phyloP scores from a whole-genome alignment of 2,113 vertebrate species.

The Sylvilagus bachmani region DNA sequence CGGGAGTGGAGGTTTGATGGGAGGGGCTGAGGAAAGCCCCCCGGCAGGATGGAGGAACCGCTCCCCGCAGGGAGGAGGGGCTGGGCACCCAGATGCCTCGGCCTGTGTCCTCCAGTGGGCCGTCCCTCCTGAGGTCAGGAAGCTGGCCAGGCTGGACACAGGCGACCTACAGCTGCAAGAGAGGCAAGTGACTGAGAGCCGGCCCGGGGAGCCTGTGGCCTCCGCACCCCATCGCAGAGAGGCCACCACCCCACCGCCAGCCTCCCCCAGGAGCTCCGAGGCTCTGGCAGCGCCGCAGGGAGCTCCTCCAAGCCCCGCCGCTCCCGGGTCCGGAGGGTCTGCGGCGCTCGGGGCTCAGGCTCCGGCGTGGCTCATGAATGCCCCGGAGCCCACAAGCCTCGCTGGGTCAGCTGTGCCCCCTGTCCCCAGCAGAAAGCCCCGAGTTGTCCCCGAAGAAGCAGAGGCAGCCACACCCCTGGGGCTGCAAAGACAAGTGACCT shows the following conservation, averaged over 20 bases:
- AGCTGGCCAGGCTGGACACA: slow-evolving; percentile 39
- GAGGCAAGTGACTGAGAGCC: background rate
- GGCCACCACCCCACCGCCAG: slow-evolving; percentile 46
- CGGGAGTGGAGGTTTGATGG: background rate
- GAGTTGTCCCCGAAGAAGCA: background rate
- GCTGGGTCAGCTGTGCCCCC: background rate
- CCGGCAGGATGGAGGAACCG: slow-evolving; percentile 22
- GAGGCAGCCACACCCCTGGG: background rate
- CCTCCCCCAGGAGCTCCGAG: background rate
- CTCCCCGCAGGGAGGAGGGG: background rate
- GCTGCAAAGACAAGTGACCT: slow-evolving; percentile 40
- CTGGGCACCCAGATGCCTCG: background rate
- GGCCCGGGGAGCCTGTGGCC: slow-evolving; percentile 14
- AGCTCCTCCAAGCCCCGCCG: background rate
- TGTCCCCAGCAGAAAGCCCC: slow-evolving; percentile 33
- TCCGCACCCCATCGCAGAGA: slow-evolving; percentile 84
- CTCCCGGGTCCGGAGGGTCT: background rate
- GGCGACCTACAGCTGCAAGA: background rate
- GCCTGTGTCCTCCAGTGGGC: background rate
- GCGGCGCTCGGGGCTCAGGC: slow-evolving; percentile 25
- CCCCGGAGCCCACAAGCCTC: background rate
- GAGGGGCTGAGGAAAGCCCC: slow-evolving; percentile 57
- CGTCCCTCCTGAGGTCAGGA: slow-evolving; percentile 18
- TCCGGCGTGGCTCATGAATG: background rate
- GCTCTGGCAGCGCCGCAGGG: background rate